Base-by-base conservation (phyloP, 2,113 vertebrate genomes). In the Gavialis gangeticus region DNA sequence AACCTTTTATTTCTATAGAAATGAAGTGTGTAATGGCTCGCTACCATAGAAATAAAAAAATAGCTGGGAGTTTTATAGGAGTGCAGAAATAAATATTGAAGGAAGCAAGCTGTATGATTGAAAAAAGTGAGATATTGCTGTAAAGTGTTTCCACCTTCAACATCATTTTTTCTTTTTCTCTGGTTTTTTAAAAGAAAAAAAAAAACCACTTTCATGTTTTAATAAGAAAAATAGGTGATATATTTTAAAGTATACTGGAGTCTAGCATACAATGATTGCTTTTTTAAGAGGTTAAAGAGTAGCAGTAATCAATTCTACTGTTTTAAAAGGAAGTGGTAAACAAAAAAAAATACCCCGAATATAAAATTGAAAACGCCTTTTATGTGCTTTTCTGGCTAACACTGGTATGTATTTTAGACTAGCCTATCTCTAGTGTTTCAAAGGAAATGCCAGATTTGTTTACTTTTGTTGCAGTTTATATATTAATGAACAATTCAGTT, bases 11-110 rank as follows among this genome's bases (percentile, higher is more conserved):
- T 37, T 71, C 30, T 71, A 24, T 71, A 71, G 67, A 71, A 71
- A 71, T 22, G 19, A 37, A 37, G 30, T 21, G 37, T 71, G 30
- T 71, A 37, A 22, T 37, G 64, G 22, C 21, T 94, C 82, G 55
- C 69, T 94, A 94, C 87, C 60, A 28, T 24, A 79, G 58, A 80
- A 69, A 94, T 94, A 90, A 96, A 95, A 67, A 90, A 66, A 96
- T 92, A 95, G 80, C 46, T 94, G 91, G 82, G 95, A 96, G 59
- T 85, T 90, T 79, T 77, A 90, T 1, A 64, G 59, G 46, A 79
- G 4, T 95, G 87, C 69, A 73, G 34, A 73, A 71, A 37, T 6
- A 94, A 96, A 96, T 96, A 96, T 95, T 96, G 91, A 94, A 85
- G 37, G 24, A 34, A 46, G 37, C 22, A 46, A 24, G 12, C 25